Evolutionary conservation across 2,113 vertebrate species (phyloP).

Genomic region (Actenoides lindsayi): DNA sequence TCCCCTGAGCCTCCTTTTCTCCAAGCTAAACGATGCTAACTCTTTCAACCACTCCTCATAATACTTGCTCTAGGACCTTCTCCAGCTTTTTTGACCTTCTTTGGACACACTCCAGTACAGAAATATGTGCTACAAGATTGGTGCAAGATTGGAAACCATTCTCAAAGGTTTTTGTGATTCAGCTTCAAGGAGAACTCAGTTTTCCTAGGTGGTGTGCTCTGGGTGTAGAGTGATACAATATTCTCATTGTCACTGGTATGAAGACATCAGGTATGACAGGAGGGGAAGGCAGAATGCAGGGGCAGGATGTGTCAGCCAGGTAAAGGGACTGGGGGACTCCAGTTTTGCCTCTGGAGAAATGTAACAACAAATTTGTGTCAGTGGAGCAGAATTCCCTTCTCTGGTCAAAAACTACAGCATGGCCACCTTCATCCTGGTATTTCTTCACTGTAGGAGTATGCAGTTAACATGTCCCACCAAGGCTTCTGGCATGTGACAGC

Average conservation of each 20-base stretch:
- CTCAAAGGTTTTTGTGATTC: background rate
- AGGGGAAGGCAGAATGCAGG: background rate
- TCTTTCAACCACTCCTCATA: no score
- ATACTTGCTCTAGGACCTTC: no score
- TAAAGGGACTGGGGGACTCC: background rate
- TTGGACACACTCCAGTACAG: background rate
- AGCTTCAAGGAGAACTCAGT: background rate
- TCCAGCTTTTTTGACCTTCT: no score
- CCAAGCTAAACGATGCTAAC: no score
- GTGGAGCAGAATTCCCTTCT: fast-evolving
- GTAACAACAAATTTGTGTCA: background rate
- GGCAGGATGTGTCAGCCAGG: fast-evolving
- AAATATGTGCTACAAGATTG: background rate
- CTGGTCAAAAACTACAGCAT: background rate
- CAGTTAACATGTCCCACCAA: background rate
- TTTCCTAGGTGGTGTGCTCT: background rate
- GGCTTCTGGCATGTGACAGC: fast-evolving
- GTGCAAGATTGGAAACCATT: background rate
- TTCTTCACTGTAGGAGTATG: background rate
- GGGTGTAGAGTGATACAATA: no score
- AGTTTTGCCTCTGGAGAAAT: background rate
- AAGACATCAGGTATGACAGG: background rate
- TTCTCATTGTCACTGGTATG: background rate
- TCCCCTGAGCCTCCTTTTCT: no score
- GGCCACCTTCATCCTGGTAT: background rate